A percentile compares a stretch with the other conserved stretches of the same genome.
phyloP scores from a whole-genome alignment of 1,140 invertebrate species.

The Ceratoteleas bidentatus region DNA sequence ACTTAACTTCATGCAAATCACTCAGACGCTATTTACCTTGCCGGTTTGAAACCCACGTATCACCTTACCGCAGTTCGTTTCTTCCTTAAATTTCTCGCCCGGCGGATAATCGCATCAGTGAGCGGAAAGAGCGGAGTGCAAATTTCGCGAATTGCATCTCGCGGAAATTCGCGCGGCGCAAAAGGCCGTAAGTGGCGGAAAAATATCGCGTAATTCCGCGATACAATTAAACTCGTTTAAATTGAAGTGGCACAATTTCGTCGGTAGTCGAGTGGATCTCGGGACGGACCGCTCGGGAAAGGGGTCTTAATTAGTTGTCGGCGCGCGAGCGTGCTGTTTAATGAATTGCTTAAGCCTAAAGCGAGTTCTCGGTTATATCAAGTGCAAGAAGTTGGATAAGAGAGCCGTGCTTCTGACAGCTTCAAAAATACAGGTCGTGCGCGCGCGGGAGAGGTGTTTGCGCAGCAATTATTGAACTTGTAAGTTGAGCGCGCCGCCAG shows the following conservation, averaged over 20 bases:
- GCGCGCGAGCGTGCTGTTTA: conserved; percentile 36
- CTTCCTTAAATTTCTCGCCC: too few species aligned
- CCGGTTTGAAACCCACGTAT: too few species aligned
- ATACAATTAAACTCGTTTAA: conserved; percentile 25
- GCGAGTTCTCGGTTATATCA: conserved; percentile 30
- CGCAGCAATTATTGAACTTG: conserved; percentile 38
- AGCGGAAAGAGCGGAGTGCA: too few species aligned
- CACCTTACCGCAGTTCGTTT: too few species aligned
- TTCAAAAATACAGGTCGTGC: conserved; percentile 31
- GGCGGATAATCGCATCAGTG: too few species aligned
- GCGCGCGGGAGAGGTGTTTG: conserved; percentile 6
- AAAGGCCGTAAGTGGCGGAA: background rate
- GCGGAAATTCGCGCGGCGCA: background rate
- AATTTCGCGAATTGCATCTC: too few species aligned
- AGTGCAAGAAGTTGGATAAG: conserved; percentile 48
- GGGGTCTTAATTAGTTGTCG: conserved; percentile 41
- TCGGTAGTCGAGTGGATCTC: conserved; percentile 1
- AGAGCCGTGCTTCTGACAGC: conserved; percentile 40
- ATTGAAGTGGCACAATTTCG: conserved; percentile 24
- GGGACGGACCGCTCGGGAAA: conserved; percentile 5
- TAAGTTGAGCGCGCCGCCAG: conserved; percentile 1
- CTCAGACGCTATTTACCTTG: too few species aligned
- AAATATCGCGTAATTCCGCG: conserved; percentile 12
- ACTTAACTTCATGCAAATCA: too few species aligned
- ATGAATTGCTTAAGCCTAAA: conserved; percentile 54